Evolutionary conservation across 2,113 vertebrate genomes (phyloP).

Genomic region (Glareola pratincola): DNA sequence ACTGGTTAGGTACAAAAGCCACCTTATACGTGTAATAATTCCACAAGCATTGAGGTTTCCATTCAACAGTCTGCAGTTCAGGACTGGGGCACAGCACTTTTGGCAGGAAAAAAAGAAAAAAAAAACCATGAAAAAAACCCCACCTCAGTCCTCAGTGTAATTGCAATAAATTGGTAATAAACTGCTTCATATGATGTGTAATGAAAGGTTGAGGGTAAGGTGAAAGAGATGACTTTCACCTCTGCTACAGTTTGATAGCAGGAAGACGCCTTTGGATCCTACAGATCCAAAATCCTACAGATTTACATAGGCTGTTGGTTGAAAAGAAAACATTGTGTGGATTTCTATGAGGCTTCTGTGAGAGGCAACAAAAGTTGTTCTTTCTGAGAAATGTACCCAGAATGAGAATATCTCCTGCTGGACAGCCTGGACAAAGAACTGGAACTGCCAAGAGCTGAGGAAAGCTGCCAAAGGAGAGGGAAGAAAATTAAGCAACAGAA

Average conservation of each 20-base stretch:
- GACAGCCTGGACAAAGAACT: slow-evolving; percentile 68
- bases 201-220: neutral
- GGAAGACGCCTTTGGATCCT: neutral
- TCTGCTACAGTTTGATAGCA: neutral
- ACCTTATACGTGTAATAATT: neutral
- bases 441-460: slow-evolving; percentile 57
- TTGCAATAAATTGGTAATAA: neutral
- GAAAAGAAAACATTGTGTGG: slow-evolving; percentile 29
- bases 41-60: neutral
- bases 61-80: neutral
- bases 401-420: slow-evolving; percentile 41
- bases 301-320: neutral
- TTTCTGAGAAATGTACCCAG: slow-evolving; percentile 43
- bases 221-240: neutral
- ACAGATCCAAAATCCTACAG: neutral
- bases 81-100: neutral
- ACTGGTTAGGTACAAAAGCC: neutral
- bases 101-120: neutral
- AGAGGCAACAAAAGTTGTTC: slow-evolving; percentile 32
- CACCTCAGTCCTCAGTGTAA: neutral
- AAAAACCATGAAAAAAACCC: neutral
- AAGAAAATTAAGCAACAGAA: slow-evolving; percentile 57
- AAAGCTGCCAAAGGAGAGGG: slow-evolving; percentile 55
- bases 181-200: neutral
- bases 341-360: slow-evolving; percentile 51